phyloP scores from a whole-genome alignment of 2,888 invertebrate species.

The Teleiodes luculella region DNA sequence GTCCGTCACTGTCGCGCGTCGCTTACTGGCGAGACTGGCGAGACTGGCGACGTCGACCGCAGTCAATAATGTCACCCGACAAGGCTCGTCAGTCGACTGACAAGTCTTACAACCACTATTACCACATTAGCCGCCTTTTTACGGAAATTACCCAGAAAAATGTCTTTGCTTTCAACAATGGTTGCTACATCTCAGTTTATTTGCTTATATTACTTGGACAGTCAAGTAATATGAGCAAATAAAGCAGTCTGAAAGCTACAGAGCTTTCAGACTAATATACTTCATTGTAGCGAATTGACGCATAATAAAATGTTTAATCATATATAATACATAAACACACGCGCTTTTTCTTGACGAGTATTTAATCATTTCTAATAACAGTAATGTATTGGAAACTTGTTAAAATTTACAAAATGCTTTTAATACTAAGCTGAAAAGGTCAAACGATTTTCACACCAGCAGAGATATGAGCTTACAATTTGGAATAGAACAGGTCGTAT shows the following conservation, averaged over 20 bases:
- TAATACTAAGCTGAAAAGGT: constrained; percentile 6
- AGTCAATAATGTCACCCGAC: constrained; percentile 49
- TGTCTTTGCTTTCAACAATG: background rate
- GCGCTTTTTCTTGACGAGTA: too few species aligned
- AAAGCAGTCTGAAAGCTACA: too few species aligned
- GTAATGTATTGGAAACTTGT: too few species aligned
- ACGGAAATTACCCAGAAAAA: constrained; percentile 14
- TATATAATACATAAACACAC: too few species aligned
- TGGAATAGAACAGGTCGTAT: constrained; percentile 14
- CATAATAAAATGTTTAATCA: too few species aligned
- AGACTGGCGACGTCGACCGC: constrained; percentile 35
- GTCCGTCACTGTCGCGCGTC: constrained; percentile 63
- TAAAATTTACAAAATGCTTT: background rate
- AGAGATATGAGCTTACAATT: constrained; percentile 14
- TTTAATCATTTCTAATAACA: too few species aligned
- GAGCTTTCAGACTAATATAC: too few species aligned
- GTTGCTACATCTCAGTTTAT: background rate
- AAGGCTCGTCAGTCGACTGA: constrained; percentile 20
- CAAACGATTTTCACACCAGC: background rate
- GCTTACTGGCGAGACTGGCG: too few species aligned
- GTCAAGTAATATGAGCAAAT: background rate
- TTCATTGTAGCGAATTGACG: too few species aligned
- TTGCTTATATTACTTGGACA: background rate
- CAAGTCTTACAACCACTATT: constrained; percentile 18
- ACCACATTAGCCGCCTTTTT: constrained; percentile 13